Conservation (phyloP, 2,888 invertebrate species). For the Chrysolina americana region DNA sequence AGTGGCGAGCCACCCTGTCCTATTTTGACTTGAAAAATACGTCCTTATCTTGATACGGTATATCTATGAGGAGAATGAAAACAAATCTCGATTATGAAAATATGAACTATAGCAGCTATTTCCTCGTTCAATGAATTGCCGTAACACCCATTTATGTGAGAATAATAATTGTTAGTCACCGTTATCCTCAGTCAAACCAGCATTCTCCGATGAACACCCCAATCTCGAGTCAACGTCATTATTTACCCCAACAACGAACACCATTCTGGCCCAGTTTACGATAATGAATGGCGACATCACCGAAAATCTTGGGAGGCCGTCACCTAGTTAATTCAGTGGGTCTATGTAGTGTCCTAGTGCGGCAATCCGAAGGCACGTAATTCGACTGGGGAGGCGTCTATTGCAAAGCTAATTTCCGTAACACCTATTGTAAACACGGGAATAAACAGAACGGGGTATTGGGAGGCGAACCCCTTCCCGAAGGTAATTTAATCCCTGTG, state of each 20-base stretch:
- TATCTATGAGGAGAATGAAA: too few species aligned
- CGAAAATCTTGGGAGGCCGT: conserved; percentile 3
- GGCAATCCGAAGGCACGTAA: too few species aligned
- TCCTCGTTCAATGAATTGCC: too few species aligned
- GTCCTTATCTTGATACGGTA: too few species aligned
- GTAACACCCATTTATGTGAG: neutral
- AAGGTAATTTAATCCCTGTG: conserved; percentile 60
- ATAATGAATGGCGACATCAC: neutral
- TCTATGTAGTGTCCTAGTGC: conserved; percentile 41
- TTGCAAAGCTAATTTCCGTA: conserved; percentile 57
- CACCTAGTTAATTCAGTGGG: conserved; percentile 34
- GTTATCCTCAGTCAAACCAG: neutral
- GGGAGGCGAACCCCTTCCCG: conserved; percentile 55
- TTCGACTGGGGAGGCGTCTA: conserved; percentile 50
- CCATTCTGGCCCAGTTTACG: neutral
- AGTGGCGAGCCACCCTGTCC: too few species aligned
- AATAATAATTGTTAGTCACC: neutral
- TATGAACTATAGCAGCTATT: too few species aligned
- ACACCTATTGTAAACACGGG: conserved; percentile 56
- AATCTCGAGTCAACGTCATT: neutral
- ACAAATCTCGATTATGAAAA: too few species aligned
- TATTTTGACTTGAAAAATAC: too few species aligned
- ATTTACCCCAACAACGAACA: neutral
- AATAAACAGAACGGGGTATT: conserved; percentile 58
- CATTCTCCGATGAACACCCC: neutral